phyloP scores from a whole-genome alignment of 2,888 invertebrate species.

The Orthosia cruda region DNA sequence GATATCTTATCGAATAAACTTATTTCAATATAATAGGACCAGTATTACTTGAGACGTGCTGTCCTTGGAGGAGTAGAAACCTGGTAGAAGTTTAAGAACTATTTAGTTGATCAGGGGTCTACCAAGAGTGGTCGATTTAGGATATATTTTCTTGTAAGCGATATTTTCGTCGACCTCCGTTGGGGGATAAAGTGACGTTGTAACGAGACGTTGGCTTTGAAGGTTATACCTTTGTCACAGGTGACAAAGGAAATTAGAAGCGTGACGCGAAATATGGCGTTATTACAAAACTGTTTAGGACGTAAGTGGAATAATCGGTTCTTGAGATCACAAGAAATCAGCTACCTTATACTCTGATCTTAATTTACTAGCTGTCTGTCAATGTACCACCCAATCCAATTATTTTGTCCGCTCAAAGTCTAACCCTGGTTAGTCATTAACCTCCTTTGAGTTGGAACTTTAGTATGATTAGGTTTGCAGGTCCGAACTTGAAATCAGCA shows the following conservation, averaged over 20 bases:
- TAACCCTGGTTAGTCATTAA: not conserved
- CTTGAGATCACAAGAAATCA: not conserved
- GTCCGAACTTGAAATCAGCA: not conserved
- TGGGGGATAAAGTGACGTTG: conserved; percentile 78
- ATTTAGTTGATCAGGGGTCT: conserved; percentile 71
- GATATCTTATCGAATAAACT: conserved; percentile 62
- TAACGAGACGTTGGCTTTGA: conserved; percentile 86
- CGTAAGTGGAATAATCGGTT: conserved; percentile 10
- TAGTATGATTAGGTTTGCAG: not conserved
- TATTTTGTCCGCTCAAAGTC: not conserved
- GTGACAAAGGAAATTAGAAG: conserved; percentile 78
- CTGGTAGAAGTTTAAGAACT: conserved; percentile 28
- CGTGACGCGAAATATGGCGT: conserved; percentile 56
- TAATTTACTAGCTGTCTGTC: not conserved
- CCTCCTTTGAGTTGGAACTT: not conserved
- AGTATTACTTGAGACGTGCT: conserved; percentile 64
- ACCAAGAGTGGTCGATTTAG: conserved; percentile 73
- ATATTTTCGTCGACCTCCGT: conserved; percentile 81
- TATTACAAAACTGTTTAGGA: conserved; percentile 19
- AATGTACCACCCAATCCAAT: not conserved
- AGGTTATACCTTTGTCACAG: conserved; percentile 83
- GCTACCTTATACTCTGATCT: not conserved
- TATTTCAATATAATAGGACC: conserved; percentile 80
- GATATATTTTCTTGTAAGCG: conserved; percentile 84
- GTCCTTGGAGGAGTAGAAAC: conserved; percentile 31